Conservation (phyloP, 1,140 invertebrate genomes). For the Neodiprion pinetum region DNA sequence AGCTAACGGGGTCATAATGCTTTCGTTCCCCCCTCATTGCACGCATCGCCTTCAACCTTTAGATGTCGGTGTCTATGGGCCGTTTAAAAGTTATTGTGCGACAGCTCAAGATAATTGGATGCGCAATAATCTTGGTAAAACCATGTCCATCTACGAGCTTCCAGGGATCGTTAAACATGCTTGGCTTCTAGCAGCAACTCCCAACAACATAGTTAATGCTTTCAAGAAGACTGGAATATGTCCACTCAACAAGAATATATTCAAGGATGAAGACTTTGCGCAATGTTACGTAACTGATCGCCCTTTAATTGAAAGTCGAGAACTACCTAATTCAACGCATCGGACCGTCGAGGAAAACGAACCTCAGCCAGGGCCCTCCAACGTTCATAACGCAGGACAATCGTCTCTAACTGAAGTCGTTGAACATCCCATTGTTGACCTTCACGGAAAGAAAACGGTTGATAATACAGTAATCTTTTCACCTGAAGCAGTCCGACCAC, state of each 20-base stretch:
- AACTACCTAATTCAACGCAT: too few relatives aligned
- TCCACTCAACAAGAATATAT: conserved; percentile 32
- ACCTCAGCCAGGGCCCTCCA: too few relatives aligned
- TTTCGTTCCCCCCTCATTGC: conserved; percentile 46
- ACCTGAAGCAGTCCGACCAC: conserved; percentile 12
- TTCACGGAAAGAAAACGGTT: too few relatives aligned
- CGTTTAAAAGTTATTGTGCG: conserved; percentile 40
- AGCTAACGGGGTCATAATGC: conserved; percentile 33
- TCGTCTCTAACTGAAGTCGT: too few relatives aligned
- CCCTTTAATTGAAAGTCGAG: neutral
- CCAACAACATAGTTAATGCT: conserved; percentile 23
- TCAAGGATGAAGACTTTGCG: conserved; percentile 30
- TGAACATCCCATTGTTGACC: too few relatives aligned
- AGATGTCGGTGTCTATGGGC: conserved; percentile 42
- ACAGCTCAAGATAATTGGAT: conserved; percentile 29
- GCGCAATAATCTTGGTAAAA: conserved; percentile 30
- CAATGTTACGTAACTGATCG: conserved; percentile 24
- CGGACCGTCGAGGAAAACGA: too few relatives aligned
- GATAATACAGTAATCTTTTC: neutral
- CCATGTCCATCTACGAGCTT: conserved; percentile 33
- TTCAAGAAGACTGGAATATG: conserved; percentile 34
- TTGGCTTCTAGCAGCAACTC: conserved; percentile 34
- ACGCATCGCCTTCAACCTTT: conserved; percentile 49
- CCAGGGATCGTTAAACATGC: conserved; percentile 35
- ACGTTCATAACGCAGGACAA: too few relatives aligned